Evolutionary conservation across 1,140 invertebrate species (phyloP).

Genomic region (Pissodes strobi): DNA sequence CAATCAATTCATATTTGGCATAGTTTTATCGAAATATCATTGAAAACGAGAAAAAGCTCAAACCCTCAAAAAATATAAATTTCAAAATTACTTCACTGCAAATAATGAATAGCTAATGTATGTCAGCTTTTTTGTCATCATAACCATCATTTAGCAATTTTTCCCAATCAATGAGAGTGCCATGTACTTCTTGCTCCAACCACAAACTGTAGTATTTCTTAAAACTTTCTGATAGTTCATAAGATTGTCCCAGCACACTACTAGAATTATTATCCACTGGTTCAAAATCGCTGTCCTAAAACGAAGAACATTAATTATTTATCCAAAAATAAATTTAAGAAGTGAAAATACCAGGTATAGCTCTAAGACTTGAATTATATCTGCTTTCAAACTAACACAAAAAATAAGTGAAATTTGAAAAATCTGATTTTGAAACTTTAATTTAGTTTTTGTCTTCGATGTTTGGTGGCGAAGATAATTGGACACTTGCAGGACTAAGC

Average conservation of each 20-base stretch:
- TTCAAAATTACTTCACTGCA: not conserved
- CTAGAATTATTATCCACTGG: conserved; percentile 85
- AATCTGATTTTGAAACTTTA: too few species aligned
- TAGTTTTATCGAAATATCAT: too few species aligned
- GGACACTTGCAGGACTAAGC: too few species aligned
- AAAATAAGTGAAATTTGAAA: too few species aligned
- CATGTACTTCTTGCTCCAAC: conserved; percentile 96
- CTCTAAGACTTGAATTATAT: too few species aligned
- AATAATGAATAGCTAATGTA: not conserved
- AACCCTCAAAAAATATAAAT: not conserved
- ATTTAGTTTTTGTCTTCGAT: too few species aligned
- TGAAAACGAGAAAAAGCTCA: not conserved
- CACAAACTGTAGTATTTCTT: conserved; percentile 95
- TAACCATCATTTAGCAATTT: conserved; percentile 60
- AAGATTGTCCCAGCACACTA: conserved; percentile 77
- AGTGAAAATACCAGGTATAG: too few species aligned
- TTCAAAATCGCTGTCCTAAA: conserved; percentile 71
- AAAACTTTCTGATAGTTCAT: conserved; percentile 93
- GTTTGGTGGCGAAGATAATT: too few species aligned
- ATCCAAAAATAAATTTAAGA: too few species aligned
- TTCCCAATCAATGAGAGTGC: conserved; percentile 80
- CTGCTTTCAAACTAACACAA: too few species aligned
- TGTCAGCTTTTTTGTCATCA: not conserved
- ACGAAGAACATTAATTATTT: too few species aligned
- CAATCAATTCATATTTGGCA: too few species aligned